Evolutionary conservation across 2,888 invertebrate genomes (phyloP).

Genomic region (Apotomis capreana): DNA sequence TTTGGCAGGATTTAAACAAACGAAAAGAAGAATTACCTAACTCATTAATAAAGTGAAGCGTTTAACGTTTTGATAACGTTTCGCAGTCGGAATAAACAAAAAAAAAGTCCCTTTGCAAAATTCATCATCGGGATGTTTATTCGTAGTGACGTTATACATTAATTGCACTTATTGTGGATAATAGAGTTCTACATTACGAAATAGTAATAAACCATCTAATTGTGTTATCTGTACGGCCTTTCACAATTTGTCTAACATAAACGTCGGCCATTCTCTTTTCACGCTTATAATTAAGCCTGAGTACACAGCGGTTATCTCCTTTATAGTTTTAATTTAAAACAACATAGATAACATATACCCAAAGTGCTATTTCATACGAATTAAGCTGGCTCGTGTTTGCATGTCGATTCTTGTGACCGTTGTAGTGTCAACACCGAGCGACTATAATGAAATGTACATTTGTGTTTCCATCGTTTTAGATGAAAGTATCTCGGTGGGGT

Average conservation of each 20-base stretch:
- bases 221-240: conserved; percentile 53
- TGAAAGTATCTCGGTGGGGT: conserved; percentile 20
- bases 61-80: too few species aligned
- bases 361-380: conserved; percentile 57
- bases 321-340: conserved; percentile 66
- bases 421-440: conserved; percentile 48
- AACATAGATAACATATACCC: conserved; percentile 53
- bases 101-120: too few species aligned
- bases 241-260: conserved; percentile 59
- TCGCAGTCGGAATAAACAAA: too few species aligned
- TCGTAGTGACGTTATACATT: too few species aligned
- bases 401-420: conserved; percentile 51
- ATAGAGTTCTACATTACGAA: conserved; percentile 37
- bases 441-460: conserved; percentile 41
- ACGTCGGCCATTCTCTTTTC: conserved; percentile 61
- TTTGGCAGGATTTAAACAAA: too few species aligned
- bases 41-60: too few species aligned
- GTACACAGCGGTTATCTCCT: conserved; percentile 56
- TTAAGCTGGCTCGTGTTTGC: conserved; percentile 56
- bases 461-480: conserved; percentile 34
- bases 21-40: too few species aligned
- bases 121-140: too few species aligned
- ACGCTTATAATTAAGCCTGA: conserved; percentile 54
- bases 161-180: too few species aligned
- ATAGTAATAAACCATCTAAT: conserved; percentile 51